These are phyloP conservation scores for Lagocephalus sceleratus DNA, from an alignment of 2,797 vertebrate genomes.

Conservation along the genomic window DNA sequence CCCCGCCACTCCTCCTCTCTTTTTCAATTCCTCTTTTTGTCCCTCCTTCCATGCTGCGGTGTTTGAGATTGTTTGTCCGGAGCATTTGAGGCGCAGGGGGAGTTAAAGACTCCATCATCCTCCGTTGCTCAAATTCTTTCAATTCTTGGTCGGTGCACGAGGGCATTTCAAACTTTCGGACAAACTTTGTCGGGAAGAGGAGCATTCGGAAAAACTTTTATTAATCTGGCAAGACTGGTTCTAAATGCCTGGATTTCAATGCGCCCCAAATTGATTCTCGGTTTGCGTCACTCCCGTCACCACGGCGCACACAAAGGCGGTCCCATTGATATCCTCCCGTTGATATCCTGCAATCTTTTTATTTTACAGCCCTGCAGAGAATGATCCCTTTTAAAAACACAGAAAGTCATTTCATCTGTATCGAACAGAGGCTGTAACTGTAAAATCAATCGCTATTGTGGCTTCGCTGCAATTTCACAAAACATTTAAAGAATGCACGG, in stretches of 20 bases:
- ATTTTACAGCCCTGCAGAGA: conserved; percentile 20
- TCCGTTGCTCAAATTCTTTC: background rate
- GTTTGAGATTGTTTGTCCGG: conserved; percentile 41
- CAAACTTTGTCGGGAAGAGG: background rate
- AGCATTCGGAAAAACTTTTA: background rate
- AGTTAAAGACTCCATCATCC: conserved; percentile 26
- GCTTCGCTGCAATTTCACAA: conserved; percentile 43
- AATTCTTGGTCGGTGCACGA: background rate
- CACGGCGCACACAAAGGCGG: conserved; percentile 21
- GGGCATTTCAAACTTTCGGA: background rate
- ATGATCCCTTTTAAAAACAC: conserved; percentile 30
- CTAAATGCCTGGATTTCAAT: conserved; percentile 8
- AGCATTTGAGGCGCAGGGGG: conserved; percentile 27
- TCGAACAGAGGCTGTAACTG: conserved; percentile 31
- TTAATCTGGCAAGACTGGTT: background rate
- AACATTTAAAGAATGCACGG: conserved; percentile 23
- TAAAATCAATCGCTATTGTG: conserved; percentile 47
- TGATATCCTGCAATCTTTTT: conserved; percentile 42
- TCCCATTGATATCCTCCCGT: conserved; percentile 46
- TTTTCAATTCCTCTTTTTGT: conserved; percentile 43
- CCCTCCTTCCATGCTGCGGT: conserved; percentile 32
- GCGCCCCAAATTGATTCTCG: conserved; percentile 29
- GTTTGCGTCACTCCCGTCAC: conserved; percentile 20
- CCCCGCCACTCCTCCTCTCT: conserved; percentile 39
- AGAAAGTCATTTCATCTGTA: conserved; percentile 7